Base-by-base conservation (phyloP, 2,888 invertebrate species). In the Exocentrus adspersus region DNA sequence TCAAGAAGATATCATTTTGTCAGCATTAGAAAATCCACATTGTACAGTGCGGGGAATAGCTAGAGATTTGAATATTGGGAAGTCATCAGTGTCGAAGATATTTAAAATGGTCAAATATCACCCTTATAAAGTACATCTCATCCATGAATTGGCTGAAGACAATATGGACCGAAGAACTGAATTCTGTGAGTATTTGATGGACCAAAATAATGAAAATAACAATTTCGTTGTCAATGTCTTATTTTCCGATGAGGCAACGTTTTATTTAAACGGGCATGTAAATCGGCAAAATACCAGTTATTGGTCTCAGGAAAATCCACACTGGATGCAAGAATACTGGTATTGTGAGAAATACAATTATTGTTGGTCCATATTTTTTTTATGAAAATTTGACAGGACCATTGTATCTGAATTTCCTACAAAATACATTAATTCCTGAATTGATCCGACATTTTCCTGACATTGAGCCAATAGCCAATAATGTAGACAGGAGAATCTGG, bases 41-140 rank as follows among this genome's bases (percentile, higher is more conserved):
- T 32, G 32, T 32, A 54, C 54, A 54, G 42, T 54, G 42, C 41
- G 20, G 17, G 42, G 21, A 21, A 19, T 54, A 42, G 19, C 54
- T 42, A 54, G 24, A 12, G 17, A 54, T 42, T 42, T 41, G 12
- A n/a, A 42, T 21, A 54, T 54, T 42, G 1, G 16, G 30, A 51
- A 51, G 42, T 54, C 24, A 21, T 54, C 42, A 21, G 54, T 54
- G 20, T 54, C 21, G 10, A 42, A 41, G 9, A 12, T 54, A 42
- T 54, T 54, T 41, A 54, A 54, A 54, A 54, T 2, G 54, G 51
- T 28, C 12, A 51, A 51, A 54, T 54, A 42, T 2, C 37, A 53
- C 41, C 53, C n/a, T 53, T 37, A 53, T 32, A 9, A 32, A 32
- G 32, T 32, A 32, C 32, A n/a, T 32, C 32, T 32, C 9, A 24